Base-by-base conservation (phyloP, 2,888 invertebrate genomes). In the Muschampia plurimacula region DNA sequence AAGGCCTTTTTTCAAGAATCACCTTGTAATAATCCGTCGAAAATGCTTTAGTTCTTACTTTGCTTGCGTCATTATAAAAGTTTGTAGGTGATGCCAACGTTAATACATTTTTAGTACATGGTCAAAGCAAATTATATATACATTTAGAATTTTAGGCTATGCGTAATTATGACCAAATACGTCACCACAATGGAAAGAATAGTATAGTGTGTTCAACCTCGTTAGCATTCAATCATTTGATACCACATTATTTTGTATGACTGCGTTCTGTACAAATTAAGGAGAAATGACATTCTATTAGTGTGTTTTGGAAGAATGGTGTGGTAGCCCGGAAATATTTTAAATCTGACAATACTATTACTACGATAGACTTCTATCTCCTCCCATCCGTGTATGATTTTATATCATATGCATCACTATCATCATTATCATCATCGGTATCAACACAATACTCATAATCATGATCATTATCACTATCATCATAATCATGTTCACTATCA, bases 41-140 rank as follows among this genome's bases (percentile, higher is more conserved):
- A 44, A 44, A 10, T 44, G 44, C n/a, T n/a, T 49, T 13, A n/a
- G 52, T 15, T 7, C 8, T 52, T 15, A 15, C 15, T 15, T n/a
- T 7, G n/a, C 15, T 46, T 22, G 22, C 55, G n/a, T 22, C n/a
- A 55, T 15, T 15, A 55, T 10, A 22, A 22, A 55, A 10, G 22
- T 55, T 22, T 22, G 55, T 22, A 55, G 55, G 55, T 55, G 22
- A 55, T 1, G 22, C 10, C 52, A 22, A 55, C 22, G 22, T 22
- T 55, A 55, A 55, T 55, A 55, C 10, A 3, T 55, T 55, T 55
- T 55, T 55, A 55, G 22, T 55, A 55, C 22, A 55, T 28, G 55
- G 55, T 22, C 10, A 55, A 22, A 55, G 55, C 8, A 55, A 55
- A 55, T 22, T 10, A 52, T 52, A 22, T 55, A 55, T 10, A 10